phyloP scores from a whole-genome alignment of 2,888 invertebrate genomes.

The Pyrgus malvae region DNA sequence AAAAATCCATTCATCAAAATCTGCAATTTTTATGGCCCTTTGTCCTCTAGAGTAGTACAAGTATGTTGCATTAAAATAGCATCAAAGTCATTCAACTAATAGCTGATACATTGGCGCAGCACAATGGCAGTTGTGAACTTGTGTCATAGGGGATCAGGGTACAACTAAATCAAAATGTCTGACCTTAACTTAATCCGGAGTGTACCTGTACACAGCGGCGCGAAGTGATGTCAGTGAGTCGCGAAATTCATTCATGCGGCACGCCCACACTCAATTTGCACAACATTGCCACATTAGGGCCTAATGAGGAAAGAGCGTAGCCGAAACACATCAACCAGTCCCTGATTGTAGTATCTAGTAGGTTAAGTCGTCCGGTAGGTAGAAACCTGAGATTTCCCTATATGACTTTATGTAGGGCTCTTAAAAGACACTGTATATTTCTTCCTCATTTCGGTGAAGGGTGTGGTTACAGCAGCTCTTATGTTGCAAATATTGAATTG shows the following conservation, averaged over 20 bases:
- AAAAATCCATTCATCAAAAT: too few relatives aligned
- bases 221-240: conserved; percentile 43
- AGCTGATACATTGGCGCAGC: background rate
- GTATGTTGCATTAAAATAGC: background rate
- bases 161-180: conserved; percentile 30
- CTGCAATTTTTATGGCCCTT: too few relatives aligned
- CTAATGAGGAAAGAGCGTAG: conserved; percentile 59
- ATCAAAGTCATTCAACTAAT: too few relatives aligned
- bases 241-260: conserved; percentile 66
- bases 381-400: background rate
- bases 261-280: conserved; percentile 66
- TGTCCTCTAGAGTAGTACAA: too few relatives aligned
- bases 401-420: too few relatives aligned
- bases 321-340: conserved; percentile 36
- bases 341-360: conserved; percentile 1
- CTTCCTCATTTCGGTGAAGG: too few relatives aligned
- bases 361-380: background rate
- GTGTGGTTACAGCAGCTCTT: too few relatives aligned
- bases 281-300: conserved; percentile 55
- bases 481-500: too few relatives aligned
- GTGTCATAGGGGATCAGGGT: conserved; percentile 1
- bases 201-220: conserved; percentile 43
- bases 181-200: conserved; percentile 39
- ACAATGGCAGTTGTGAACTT: conserved; percentile 2
- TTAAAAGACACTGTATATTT: too few relatives aligned